These are phyloP conservation scores for Laspeyria flexula DNA, from an alignment of 2,888 invertebrate species.

Conservation along the genomic window DNA sequence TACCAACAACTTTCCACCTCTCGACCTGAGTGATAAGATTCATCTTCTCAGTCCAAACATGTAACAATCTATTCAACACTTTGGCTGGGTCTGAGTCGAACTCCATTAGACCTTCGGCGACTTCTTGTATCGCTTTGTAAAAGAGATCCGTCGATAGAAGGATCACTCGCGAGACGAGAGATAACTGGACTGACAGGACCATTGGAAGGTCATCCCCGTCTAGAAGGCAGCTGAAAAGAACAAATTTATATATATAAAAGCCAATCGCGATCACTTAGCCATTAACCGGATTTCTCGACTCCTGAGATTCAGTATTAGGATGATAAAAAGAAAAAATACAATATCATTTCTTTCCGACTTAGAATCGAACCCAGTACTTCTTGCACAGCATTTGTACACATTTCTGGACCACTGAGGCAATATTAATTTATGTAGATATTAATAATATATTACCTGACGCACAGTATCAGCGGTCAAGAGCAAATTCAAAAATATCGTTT, in stretches of 20 bases:
- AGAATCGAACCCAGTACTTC: no score
- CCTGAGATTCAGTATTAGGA: no score
- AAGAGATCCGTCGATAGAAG: conserved; percentile 89
- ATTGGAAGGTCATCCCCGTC: conserved; percentile 90
- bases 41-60: conserved; percentile 93
- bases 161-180: conserved; percentile 92
- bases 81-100: conserved; percentile 86
- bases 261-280: no score
- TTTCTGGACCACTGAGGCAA: no score
- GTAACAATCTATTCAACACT: conserved; percentile 89
- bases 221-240: conserved; percentile 86
- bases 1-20: conserved; percentile 92
- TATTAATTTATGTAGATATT: no score
- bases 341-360: no score
- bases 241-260: neutral
- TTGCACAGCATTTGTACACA: no score
- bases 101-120: conserved; percentile 72
- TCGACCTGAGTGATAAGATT: conserved; percentile 91
- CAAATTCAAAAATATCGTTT: no score
- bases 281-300: no score
- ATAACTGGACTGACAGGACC: conserved; percentile 92
- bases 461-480: no score
- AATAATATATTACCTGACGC: no score
- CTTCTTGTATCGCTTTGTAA: conserved; percentile 83
- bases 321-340: no score